A percentile compares a stretch with the other conserved stretches of the same genome.
Conservation (phyloP, 2,888 invertebrate species). For the Lacanobia wlatinum region DNA sequence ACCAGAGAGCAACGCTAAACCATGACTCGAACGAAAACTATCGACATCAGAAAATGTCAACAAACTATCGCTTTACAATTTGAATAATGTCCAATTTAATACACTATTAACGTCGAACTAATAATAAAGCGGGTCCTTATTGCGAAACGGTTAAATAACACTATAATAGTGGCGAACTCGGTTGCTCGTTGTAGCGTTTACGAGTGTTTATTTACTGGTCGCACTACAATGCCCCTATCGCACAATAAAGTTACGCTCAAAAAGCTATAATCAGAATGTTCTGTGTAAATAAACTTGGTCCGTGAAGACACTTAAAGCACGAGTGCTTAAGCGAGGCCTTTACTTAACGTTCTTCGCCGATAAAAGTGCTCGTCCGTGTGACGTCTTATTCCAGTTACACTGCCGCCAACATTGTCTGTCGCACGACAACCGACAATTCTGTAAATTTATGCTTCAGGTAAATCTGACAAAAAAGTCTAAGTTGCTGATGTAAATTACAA, state of each 20-base stretch:
- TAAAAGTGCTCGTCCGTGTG: conserved; percentile 68
- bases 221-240: conserved; percentile 68
- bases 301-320: conserved; percentile 70
- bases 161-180: conserved; percentile 57
- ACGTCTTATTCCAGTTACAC: conserved; percentile 80
- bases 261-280: conserved; percentile 73
- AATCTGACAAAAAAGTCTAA: conserved; percentile 60
- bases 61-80: conserved; percentile 51
- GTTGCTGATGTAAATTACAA: conserved; percentile 65
- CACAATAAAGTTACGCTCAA: conserved; percentile 70
- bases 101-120: conserved; percentile 60
- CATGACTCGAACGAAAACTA: conserved; percentile 39
- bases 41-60: conserved; percentile 39
- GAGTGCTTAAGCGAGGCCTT: conserved; percentile 68
- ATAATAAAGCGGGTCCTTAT: conserved; percentile 67
- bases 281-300: conserved; percentile 71
- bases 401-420: conserved; percentile 74
- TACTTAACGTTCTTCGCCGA: conserved; percentile 70
- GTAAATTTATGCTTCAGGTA: conserved; percentile 78
- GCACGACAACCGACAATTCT: conserved; percentile 73
- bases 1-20: conserved; percentile 43
- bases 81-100: conserved; percentile 60
- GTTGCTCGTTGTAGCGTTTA: conserved; percentile 62
- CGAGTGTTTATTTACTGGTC: conserved; percentile 68
- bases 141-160: conserved; percentile 62